Evolutionary conservation across 2,113 vertebrate genomes (phyloP).

Genomic region (Athene cunicularia): DNA sequence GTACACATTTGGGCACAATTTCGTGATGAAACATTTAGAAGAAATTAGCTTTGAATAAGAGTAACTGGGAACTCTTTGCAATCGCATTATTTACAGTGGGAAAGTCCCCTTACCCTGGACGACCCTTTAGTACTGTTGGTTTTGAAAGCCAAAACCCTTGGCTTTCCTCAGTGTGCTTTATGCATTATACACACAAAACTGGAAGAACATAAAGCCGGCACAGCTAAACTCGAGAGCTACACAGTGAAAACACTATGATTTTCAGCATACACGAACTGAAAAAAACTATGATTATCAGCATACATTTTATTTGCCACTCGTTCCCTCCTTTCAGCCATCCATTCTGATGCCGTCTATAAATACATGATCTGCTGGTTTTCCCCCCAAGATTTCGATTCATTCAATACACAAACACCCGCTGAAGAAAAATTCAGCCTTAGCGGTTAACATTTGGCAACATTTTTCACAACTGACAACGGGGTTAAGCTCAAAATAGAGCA

Average conservation of each 20-base stretch:
- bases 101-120: neutral
- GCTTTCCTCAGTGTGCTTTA: neutral
- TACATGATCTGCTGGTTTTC: neutral
- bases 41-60: neutral
- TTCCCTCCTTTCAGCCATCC: neutral
- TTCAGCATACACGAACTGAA: neutral
- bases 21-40: neutral
- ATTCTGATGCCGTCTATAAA: neutral
- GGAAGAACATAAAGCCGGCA: neutral
- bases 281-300: neutral
- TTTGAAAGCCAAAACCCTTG: neutral
- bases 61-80: neutral
- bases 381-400: neutral
- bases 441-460: neutral
- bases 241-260: neutral
- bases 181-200: neutral
- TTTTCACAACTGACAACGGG: neutral
- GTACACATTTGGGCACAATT: neutral
- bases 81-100: no score
- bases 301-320: neutral
- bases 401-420: neutral
- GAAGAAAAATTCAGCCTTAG: neutral
- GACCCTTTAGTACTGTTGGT: neutral
- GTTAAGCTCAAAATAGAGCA: neutral
- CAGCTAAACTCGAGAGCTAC: neutral